Evolutionary conservation across 2,797 vertebrate species (phyloP), one percentile per base, ranked within the genome.

Genomic region (Hyperoplus immaculatus): DNA sequence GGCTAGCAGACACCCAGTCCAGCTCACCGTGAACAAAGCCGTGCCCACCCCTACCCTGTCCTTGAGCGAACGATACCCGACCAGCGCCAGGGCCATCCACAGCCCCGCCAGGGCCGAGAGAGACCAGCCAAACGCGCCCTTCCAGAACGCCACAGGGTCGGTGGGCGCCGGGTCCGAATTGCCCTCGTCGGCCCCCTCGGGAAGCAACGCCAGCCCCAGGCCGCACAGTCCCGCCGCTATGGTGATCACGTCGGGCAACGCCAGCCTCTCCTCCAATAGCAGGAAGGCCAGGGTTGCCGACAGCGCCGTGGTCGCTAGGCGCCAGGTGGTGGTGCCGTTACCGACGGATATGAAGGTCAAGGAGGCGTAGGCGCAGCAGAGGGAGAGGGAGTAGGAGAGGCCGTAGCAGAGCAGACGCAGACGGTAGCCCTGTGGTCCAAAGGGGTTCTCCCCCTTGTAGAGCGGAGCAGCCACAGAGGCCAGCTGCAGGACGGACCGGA

Each of bases 1-100:
- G 74, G 97, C 95, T 90, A 98, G 97, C 62, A 97, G 81, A 1
- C 95, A 97, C 83, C 98, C 97, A 0, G 97, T 99, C 98, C 98
- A 99, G 43, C 98, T 98, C 8, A 99, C 98, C 7, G 97, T 98
- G 91, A 99, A 99, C 29, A 99, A 94, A 1, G 97, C 98, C 0
- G 97, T 97, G 94, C 97, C 98, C 86, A 99, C 96, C 86, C 97
- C 98, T 74, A 99, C 94, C 83, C 95, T 96, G 78, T 98, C 98
- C 88, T 97, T 98, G 83, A 99, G 96, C 49, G 97, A 98, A 16
- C 98, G 96, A 68, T 99, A 99, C 47, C 98, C 94, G 38, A 99
- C 98, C 95, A 99, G 96, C 0, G 98, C 97, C 74, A 99, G 95
- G 45, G 98, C 98, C 65, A 97, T 97, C 89, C 97, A 98, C 88